Evolutionary conservation across 2,113 vertebrate genomes (phyloP).

Genomic region (Shinisaurus crocodilurus): DNA sequence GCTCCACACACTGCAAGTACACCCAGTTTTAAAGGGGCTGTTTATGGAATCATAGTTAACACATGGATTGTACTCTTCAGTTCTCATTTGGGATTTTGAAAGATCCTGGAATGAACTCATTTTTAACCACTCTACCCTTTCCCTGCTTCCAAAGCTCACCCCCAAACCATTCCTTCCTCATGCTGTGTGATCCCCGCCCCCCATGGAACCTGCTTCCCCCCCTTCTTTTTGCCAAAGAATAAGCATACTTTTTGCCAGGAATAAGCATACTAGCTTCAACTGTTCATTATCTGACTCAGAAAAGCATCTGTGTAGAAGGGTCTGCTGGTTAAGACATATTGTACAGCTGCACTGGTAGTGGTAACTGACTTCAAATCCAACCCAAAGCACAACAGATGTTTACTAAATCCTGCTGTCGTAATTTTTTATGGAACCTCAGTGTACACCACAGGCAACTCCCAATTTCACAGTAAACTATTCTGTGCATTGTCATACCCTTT

Average conservation of each 20-base stretch:
- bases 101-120: constrained; percentile 24
- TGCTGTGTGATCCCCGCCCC: neutral
- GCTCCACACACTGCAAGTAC: neutral
- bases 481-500: neutral
- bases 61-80: neutral
- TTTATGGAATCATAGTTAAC: constrained; percentile 51
- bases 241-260: constrained; percentile 24
- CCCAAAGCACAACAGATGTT: constrained; percentile 56
- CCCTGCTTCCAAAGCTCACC: neutral
- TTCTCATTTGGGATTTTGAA: constrained; percentile 27
- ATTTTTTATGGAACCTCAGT: neutral
- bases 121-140: constrained; percentile 28
- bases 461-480: neutral
- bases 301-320: constrained; percentile 47
- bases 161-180: constrained; percentile 7
- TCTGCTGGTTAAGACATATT: constrained; percentile 41
- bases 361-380: constrained; percentile 46
- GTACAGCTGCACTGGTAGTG: constrained; percentile 61
- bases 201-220: neutral
- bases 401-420: neutral
- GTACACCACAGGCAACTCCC: neutral
- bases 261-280: constrained; percentile 57
- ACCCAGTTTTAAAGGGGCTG: constrained; percentile 26
- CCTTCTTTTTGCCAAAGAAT: constrained; percentile 42
- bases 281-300: constrained; percentile 67